Percentiles rank a stretch among this genome's conserved stretches.
Conservation (phyloP, 2,888 invertebrate species). For the Eristalis intricaria region DNA sequence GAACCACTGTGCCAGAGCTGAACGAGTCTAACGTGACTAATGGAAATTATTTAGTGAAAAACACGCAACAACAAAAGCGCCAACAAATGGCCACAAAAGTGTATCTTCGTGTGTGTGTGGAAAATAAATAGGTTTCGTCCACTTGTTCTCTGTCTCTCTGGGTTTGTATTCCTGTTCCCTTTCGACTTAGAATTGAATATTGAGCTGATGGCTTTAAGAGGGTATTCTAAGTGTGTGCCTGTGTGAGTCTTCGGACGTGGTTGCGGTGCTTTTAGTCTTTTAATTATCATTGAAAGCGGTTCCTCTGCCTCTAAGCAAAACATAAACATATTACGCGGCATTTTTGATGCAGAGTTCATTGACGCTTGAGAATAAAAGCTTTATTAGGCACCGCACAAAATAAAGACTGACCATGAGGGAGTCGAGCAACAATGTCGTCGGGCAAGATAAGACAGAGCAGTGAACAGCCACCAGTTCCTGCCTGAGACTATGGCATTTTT, state of each 20-base stretch:
- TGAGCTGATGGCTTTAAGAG: background rate
- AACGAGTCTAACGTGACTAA: conserved; percentile 52
- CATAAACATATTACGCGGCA: too few species aligned
- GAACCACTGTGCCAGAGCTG: conserved; percentile 3
- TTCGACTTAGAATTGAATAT: background rate
- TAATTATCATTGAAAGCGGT: background rate
- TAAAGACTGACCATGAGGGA: too few species aligned
- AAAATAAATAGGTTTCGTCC: too few species aligned
- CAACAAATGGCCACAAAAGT: background rate
- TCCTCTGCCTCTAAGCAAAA: too few species aligned
- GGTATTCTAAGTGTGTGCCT: background rate
- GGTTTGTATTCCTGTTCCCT: background rate
- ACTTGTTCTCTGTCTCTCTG: background rate
- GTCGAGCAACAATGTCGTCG: too few species aligned
- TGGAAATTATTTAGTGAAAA: conserved; percentile 47
- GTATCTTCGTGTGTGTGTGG: background rate
- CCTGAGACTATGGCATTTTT: too few species aligned
- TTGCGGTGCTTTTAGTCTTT: background rate
- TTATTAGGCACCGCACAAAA: too few species aligned
- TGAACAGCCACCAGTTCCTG: too few species aligned
- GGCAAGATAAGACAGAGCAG: too few species aligned
- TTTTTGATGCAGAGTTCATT: too few species aligned
- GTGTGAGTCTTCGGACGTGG: background rate
- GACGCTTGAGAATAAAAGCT: too few species aligned
- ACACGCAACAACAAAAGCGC: conserved; percentile 1